phyloP scores from a whole-genome alignment of 2,113 vertebrate genomes.

The Etheostoma cragini region DNA sequence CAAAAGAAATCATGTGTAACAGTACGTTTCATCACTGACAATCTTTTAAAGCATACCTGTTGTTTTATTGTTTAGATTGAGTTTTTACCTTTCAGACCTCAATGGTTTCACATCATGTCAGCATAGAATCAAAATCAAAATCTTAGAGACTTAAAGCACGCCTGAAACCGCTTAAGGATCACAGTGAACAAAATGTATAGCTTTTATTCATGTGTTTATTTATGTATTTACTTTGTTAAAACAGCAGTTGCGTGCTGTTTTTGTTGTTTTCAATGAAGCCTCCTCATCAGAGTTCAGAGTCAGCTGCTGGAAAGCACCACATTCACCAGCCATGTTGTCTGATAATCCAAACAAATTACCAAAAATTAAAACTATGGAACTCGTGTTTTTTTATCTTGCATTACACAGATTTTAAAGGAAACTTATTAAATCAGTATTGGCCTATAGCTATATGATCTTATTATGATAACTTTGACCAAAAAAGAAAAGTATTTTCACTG shows the following conservation, averaged over 20 bases:
- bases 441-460: not conserved
- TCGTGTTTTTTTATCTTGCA: not conserved
- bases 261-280: not conserved
- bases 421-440: not conserved
- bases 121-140: not conserved
- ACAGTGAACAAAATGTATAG: no score
- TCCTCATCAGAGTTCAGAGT: not conserved
- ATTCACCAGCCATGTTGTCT: not conserved
- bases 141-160: not conserved
- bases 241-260: no score
- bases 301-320: not conserved
- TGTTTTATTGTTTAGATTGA: not conserved
- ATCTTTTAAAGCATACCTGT: not conserved
- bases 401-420: not conserved
- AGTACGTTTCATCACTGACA: not conserved
- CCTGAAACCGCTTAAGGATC: not conserved
- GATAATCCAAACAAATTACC: not conserved
- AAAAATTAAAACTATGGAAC: not conserved
- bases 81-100: not conserved
- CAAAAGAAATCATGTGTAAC: not conserved
- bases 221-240: not conserved
- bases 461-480: not conserved
- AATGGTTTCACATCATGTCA: not conserved
- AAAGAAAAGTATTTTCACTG: not conserved
- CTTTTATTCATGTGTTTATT: not conserved